A percentile compares a stretch with the other conserved stretches of the same genome.
phyloP scores from a whole-genome alignment of 2,888 invertebrate genomes.

The Pyrrhosoma nymphula region DNA sequence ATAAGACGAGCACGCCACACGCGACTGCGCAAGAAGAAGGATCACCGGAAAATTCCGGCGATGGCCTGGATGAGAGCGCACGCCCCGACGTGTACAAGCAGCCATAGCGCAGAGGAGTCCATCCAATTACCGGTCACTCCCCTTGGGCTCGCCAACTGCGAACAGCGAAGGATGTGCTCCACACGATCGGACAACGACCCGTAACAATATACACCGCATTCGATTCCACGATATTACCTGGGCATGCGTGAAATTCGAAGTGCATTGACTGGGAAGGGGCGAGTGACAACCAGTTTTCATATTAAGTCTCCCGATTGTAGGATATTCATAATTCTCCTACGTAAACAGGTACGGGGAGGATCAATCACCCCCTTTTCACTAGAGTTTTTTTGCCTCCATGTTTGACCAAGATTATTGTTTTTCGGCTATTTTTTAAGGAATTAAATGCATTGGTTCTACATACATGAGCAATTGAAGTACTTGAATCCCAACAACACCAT shows the following conservation, averaged over 20 bases:
- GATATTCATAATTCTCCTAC: no score
- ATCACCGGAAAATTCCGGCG: background rate
- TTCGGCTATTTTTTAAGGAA: no score
- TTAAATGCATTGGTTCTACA: no score
- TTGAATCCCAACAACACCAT: no score
- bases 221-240: background rate
- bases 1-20: background rate
- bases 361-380: no score
- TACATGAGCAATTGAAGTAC: no score
- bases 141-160: background rate
- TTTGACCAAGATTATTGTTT: no score
- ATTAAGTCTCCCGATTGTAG: no score
- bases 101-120: constrained; percentile 10
- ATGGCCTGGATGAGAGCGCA: background rate
- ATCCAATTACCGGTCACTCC: background rate
- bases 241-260: background rate
- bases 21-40: background rate
- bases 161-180: background rate
- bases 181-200: background rate
- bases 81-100: background rate
- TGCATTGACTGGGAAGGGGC: background rate
- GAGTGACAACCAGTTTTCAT: background rate
- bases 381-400: no score
- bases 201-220: background rate
- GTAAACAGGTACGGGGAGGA: no score